phyloP scores from a whole-genome alignment of 2,113 vertebrate genomes.

The Hassar affinis region DNA sequence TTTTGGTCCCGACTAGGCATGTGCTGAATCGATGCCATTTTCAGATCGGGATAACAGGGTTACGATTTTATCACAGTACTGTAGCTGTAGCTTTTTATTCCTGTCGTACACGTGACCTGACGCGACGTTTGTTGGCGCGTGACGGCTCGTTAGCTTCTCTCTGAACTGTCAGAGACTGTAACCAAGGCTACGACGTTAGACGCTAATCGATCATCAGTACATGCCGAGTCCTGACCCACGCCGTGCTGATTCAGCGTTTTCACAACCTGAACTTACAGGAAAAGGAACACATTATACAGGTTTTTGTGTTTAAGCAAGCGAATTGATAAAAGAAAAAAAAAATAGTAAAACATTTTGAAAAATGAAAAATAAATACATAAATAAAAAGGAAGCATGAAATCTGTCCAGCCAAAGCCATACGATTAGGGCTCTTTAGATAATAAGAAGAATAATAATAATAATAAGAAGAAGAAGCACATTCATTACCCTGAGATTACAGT shows the following conservation, averaged over 20 bases:
- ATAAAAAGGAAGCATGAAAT: not conserved
- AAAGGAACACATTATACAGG: not conserved
- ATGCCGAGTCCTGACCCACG: not conserved
- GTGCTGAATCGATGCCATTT: not conserved
- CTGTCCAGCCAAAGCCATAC: slow-evolving; percentile 39
- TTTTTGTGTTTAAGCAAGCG: slow-evolving; percentile 9
- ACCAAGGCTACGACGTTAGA: not conserved
- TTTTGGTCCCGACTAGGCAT: slow-evolving; percentile 21
- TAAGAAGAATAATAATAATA: too few species aligned
- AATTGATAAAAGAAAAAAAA: not conserved
- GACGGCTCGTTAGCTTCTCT: not conserved
- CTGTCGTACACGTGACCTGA: too few species aligned
- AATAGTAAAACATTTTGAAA: not conserved
- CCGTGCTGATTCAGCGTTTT: not conserved
- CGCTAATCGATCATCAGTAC: slow-evolving; percentile 2
- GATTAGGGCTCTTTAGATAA: slow-evolving; percentile 1
- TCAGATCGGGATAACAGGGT: slow-evolving; percentile 7
- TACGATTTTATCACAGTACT: slow-evolving; percentile 23
- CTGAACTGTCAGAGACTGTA: not conserved
- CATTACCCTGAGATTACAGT: too few species aligned
- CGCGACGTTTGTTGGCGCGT: not conserved
- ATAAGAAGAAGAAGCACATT: slow-evolving; percentile 39
- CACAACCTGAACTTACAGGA: not conserved
- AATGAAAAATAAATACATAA: not conserved
- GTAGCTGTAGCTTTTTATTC: slow-evolving; percentile 1